phyloP scores from a whole-genome alignment of 2,797 vertebrate species.

The Austrolebias charrua region DNA sequence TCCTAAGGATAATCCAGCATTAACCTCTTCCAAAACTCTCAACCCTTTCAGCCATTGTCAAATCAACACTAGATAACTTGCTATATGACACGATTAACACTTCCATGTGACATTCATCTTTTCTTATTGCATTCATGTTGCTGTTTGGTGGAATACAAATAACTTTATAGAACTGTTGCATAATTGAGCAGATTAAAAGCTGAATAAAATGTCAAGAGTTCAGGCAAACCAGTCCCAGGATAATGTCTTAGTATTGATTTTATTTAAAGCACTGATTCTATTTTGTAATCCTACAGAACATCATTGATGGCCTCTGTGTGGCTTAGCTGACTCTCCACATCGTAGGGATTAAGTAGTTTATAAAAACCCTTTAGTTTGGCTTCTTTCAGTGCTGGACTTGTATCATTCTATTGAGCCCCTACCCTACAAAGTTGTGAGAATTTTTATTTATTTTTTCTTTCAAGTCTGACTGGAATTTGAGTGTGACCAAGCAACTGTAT shows the following conservation, averaged over 20 bases:
- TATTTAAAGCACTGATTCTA: neutral
- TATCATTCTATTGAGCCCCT: too few species aligned
- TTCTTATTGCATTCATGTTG: neutral
- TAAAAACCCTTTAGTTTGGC: neutral
- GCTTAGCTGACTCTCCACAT: neutral
- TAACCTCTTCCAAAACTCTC: constrained; percentile 3
- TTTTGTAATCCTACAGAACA: constrained; percentile 1
- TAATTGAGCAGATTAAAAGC: neutral
- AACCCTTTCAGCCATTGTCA: neutral
- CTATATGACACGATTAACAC: neutral
- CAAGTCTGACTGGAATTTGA: too few species aligned
- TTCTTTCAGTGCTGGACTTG: too few species aligned
- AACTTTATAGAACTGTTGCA: neutral
- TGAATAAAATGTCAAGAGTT: too few species aligned
- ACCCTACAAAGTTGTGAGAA: too few species aligned
- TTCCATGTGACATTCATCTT: neutral
- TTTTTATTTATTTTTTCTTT: too few species aligned
- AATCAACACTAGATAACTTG: neutral
- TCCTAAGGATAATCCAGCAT: neutral
- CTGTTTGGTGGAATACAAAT: neutral
- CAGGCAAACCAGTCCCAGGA: neutral
- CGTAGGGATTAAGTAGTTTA: too few species aligned
- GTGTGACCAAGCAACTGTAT: too few species aligned
- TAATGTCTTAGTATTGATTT: neutral
- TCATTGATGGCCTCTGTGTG: neutral